Base-by-base conservation (phyloP, 2,113 vertebrate genomes). In the Shinisaurus crocodilurus region DNA sequence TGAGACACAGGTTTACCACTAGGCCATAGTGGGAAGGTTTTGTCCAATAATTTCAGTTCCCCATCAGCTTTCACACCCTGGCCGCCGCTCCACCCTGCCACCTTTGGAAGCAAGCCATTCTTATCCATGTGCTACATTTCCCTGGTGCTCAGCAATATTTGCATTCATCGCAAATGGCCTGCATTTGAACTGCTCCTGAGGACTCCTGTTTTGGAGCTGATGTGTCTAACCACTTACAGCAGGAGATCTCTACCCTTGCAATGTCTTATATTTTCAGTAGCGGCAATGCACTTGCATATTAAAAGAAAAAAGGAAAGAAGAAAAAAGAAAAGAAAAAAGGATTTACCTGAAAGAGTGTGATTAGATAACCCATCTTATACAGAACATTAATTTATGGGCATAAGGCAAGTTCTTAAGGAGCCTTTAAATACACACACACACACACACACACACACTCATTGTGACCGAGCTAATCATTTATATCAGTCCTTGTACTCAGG, bases 331-430 rank as follows among this genome's bases (percentile, higher is more conserved):
- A n/a, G n/a, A 12, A 54, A 96, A 93, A 95, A 63, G 84, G 90
- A 94, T 95, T 93, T 96, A 91, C 92, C 94, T 89, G 74, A 94
- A 96, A 94, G 86, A 82, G 10, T 94, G 90, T 72, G 95, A 94
- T 95, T 95, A 92, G 87, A 94, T 93, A 96, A 91, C 85, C 81
- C 87, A 92, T 92, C 90, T 95, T 92, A 77, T 87, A 92, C 90
- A 95, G 95, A 96, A 95, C 94, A 92, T 95, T 96, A 97, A 97
- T 96, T 96, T 96, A 96, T 94, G 92, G 93, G 85, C 75, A 92
- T 95, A 96, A 94, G 92, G 88, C 87, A 96, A 96, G 94, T 96
- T 95, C 96, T 97, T 85, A 89, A 45, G 89, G 93, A 95, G 81
- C 84, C 90, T 93, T 95, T 96, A 95, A 79, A 96, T 93, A 94